These are phyloP conservation scores for Malurus elegans DNA, from an alignment of 2,113 vertebrate genomes.

Conservation along the genomic window DNA sequence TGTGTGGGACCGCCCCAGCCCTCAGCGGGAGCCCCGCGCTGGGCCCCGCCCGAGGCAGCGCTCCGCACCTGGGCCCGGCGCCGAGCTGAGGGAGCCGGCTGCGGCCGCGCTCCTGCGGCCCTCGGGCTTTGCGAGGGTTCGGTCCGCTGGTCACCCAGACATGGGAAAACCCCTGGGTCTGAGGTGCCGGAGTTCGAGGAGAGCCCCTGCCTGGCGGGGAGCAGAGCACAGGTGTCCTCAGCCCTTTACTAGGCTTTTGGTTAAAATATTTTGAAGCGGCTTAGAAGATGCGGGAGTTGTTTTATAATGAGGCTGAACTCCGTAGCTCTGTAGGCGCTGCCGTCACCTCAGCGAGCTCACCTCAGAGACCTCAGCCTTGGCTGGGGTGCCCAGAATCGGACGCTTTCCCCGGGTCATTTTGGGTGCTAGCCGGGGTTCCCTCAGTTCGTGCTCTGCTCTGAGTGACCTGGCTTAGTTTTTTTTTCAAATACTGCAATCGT, in stretches of 20 bases:
- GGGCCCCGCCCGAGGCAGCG: not conserved
- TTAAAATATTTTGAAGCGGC: accelerated
- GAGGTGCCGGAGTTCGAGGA: accelerated
- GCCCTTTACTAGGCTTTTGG: not conserved
- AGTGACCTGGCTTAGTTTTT: accelerated
- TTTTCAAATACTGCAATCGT: accelerated
- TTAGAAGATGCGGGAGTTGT: not conserved
- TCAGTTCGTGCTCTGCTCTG: accelerated
- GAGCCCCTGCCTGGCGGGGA: accelerated
- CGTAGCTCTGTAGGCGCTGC: not conserved
- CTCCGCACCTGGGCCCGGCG: not conserved
- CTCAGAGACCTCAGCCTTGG: not conserved
- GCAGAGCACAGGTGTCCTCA: not conserved
- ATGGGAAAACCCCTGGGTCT: accelerated
- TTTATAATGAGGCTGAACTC: accelerated
- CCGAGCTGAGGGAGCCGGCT: not conserved
- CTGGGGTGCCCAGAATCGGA: accelerated
- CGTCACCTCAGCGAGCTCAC: accelerated
- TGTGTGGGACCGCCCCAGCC: accelerated
- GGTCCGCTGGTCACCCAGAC: accelerated
- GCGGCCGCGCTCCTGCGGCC: not conserved
- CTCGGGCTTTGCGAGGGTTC: no score
- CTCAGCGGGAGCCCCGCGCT: no score
- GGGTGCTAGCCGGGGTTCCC: accelerated
- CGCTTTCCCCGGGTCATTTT: accelerated